Percentiles rank a stretch among this genome's conserved stretches.
phyloP scores from a whole-genome alignment of 1,140 invertebrate genomes.

The Diachasma alloeum region DNA sequence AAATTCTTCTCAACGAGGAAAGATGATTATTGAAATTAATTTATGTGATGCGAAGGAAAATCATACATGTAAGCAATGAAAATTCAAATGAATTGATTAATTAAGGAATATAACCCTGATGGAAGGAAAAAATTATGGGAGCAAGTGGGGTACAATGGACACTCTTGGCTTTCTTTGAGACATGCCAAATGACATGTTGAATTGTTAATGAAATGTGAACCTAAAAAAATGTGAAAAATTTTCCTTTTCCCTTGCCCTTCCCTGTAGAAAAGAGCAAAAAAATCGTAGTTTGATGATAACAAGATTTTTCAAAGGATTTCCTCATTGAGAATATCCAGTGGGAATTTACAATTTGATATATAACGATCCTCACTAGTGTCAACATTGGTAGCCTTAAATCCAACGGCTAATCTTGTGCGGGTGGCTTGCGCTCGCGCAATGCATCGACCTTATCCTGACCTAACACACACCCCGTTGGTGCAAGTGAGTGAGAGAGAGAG shows the following conservation, averaged over 20 bases:
- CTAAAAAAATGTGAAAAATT: no score
- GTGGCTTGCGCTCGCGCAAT: conserved; percentile 1
- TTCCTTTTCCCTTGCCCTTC: no score
- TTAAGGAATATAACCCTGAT: no score
- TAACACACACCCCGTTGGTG: conserved; percentile 24
- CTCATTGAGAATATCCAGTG: neutral
- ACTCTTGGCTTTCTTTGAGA: no score
- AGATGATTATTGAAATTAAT: conserved; percentile 46
- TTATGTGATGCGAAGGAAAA: conserved; percentile 43
- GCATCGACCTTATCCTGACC: conserved; percentile 31
- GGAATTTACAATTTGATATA: neutral
- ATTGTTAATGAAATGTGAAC: no score
- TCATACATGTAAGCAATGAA: conserved; percentile 40
- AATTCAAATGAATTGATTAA: neutral
- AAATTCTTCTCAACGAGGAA: neutral
- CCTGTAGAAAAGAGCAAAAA: neutral
- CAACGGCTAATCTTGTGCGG: neutral
- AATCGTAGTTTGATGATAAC: neutral
- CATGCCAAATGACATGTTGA: no score
- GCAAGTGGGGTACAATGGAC: no score
- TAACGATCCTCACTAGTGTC: neutral
- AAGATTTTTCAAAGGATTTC: neutral
- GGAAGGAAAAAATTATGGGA: no score
- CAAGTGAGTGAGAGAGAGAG: neutral
- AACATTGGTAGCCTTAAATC: neutral